These are phyloP conservation scores for Erpetoichthys calabaricus DNA, from an alignment of 2,797 vertebrate species.

Conservation along the genomic window DNA sequence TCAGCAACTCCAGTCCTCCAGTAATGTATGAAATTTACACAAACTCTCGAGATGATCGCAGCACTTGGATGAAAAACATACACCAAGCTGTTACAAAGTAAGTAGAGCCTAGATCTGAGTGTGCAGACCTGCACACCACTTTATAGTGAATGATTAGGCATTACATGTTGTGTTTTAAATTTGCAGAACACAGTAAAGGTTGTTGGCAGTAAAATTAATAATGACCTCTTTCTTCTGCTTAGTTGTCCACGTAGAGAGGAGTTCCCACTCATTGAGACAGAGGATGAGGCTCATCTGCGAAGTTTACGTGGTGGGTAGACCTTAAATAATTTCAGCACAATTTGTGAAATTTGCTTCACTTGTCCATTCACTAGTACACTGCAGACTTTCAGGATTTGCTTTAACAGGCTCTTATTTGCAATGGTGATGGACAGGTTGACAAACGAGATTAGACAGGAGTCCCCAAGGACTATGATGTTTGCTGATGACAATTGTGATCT, in stretches of 20 bases:
- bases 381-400: not conserved
- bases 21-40: slow-evolving; percentile 88
- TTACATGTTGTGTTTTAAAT: too few species aligned
- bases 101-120: slow-evolving; percentile 13
- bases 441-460: too few species aligned
- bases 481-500: too few species aligned
- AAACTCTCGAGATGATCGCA: slow-evolving; percentile 63
- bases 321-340: too few species aligned
- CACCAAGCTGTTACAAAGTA: slow-evolving; percentile 66
- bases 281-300: slow-evolving; percentile 68
- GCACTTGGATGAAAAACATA: slow-evolving; percentile 73
- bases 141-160: too few species aligned
- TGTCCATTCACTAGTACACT: too few species aligned
- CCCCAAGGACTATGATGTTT: too few species aligned
- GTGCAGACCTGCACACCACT: too few species aligned
- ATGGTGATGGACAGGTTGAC: too few species aligned
- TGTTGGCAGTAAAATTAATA: too few species aligned
- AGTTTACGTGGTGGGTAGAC: slow-evolving; percentile 54
- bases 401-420: not conserved
- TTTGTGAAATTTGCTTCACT: too few species aligned
- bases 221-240: slow-evolving; percentile 8
- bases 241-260: slow-evolving; percentile 77
- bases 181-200: too few species aligned
- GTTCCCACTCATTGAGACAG: slow-evolving; percentile 81
- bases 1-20: slow-evolving; percentile 59